phyloP scores from a whole-genome alignment of 1,140 invertebrate genomes.

The Nomia melanderi region DNA sequence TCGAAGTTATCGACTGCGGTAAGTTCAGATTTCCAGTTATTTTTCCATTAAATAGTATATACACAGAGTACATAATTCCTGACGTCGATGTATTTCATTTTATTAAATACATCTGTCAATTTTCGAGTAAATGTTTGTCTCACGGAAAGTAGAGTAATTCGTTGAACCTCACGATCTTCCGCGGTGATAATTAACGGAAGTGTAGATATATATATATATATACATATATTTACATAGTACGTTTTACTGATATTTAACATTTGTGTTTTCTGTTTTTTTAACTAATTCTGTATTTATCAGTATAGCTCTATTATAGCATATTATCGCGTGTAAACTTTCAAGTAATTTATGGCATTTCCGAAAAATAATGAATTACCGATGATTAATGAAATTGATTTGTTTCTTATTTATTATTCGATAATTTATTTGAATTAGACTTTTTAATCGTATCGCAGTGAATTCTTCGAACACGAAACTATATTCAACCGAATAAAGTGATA shows the following conservation, averaged over 20 bases:
- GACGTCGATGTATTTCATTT: neutral
- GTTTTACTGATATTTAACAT: no score
- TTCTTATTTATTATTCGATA: neutral
- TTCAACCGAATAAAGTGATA: neutral
- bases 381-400: neutral
- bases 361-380: neutral
- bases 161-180: no score
- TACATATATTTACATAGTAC: no score
- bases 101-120: no score
- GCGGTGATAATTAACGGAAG: neutral
- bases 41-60: neutral
- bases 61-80: no score
- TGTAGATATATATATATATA: no score
- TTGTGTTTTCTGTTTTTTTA: no score
- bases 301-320: no score
- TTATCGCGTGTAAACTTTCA: neutral
- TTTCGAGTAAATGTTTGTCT: no score
- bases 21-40: conserved; percentile 27
- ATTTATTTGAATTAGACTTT: neutral
- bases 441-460: neutral
- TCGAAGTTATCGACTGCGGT: conserved; percentile 62
- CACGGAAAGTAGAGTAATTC: no score
- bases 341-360: neutral
- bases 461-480: neutral
- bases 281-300: no score